Evolutionary conservation across 2,888 invertebrate species (phyloP).

Genomic region (Trilocha varians): DNA sequence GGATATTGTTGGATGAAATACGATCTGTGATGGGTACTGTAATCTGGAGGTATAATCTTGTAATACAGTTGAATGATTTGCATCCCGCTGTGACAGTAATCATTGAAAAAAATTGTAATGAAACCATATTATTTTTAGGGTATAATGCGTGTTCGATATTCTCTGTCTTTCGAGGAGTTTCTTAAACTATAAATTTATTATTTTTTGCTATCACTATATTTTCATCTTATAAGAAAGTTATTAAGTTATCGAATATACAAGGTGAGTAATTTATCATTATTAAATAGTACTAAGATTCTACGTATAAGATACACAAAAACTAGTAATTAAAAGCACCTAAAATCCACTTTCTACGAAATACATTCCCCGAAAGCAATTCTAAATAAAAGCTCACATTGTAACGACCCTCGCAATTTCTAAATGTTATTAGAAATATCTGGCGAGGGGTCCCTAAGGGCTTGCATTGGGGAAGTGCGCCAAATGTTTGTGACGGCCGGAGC

Average conservation of each 20-base stretch:
- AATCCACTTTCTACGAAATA: not conserved
- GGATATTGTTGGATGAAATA: slow-evolving; percentile 11
- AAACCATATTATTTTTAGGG: not conserved
- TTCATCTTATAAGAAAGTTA: no score
- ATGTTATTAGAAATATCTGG: not conserved
- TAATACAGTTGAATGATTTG: not conserved
- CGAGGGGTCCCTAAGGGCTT: not conserved
- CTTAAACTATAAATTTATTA: no score
- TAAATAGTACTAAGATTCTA: no score
- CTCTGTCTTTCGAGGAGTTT: no score
- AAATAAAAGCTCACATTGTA: not conserved
- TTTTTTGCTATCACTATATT: no score
- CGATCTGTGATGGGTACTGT: not conserved
- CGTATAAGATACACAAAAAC: no score
- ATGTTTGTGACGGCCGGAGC: slow-evolving; percentile 46
- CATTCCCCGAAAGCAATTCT: not conserved
- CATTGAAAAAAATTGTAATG: not conserved
- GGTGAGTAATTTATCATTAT: no score
- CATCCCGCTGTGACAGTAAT: not conserved
- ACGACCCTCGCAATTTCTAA: not conserved
- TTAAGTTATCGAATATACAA: no score
- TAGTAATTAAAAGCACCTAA: not conserved
- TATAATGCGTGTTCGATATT: no score
- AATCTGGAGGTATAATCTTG: not conserved
- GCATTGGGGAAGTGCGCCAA: slow-evolving; percentile 46